These are phyloP conservation scores for Zeuzera pyrina DNA, from an alignment of 2,888 invertebrate genomes.

Conservation along the genomic window DNA sequence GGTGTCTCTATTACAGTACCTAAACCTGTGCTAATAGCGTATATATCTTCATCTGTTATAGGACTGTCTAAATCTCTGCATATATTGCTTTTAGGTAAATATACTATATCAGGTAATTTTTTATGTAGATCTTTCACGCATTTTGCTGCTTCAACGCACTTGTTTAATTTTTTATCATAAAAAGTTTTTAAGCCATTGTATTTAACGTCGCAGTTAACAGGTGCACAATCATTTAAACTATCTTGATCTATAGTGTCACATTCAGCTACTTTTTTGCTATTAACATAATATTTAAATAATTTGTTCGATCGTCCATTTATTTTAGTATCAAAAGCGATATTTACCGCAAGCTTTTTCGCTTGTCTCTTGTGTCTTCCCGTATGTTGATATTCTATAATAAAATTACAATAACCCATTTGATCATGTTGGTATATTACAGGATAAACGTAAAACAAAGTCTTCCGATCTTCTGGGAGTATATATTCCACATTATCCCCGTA, in stretches of 20 bases:
- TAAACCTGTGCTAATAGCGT: slow-evolving; percentile 37
- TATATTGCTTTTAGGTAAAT: slow-evolving; percentile 34
- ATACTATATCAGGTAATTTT: slow-evolving; percentile 37
- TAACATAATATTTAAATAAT: slow-evolving; percentile 23
- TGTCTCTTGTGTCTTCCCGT: slow-evolving; percentile 11
- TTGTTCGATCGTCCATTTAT: too few species aligned
- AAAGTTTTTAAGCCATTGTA: slow-evolving; percentile 37
- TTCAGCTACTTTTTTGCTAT: slow-evolving; percentile 13
- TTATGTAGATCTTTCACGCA: slow-evolving; percentile 28
- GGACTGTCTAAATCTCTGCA: slow-evolving; percentile 42
- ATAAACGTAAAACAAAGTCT: slow-evolving; percentile 33
- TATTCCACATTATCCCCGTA: slow-evolving; percentile 21
- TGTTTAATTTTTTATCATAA: slow-evolving; percentile 24
- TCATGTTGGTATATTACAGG: slow-evolving; percentile 40
- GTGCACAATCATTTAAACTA: slow-evolving; percentile 33
- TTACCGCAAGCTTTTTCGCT: slow-evolving; percentile 17
- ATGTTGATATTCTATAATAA: slow-evolving; percentile 25
- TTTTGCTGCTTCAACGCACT: slow-evolving; percentile 30
- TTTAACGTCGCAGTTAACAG: slow-evolving; percentile 44
- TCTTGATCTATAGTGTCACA: slow-evolving; percentile 41
- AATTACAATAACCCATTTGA: slow-evolving; percentile 38
- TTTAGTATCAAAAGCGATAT: slow-evolving; percentile 42
- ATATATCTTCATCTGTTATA: slow-evolving; percentile 37
- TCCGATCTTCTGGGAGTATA: slow-evolving; percentile 31
- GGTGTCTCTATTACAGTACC: slow-evolving; percentile 25